A percentile compares a stretch with the other conserved stretches of the same genome.
These are phyloP conservation scores for Loriculus beryllinus DNA, from an alignment of 2,797 vertebrate species.

Conservation along the genomic window DNA sequence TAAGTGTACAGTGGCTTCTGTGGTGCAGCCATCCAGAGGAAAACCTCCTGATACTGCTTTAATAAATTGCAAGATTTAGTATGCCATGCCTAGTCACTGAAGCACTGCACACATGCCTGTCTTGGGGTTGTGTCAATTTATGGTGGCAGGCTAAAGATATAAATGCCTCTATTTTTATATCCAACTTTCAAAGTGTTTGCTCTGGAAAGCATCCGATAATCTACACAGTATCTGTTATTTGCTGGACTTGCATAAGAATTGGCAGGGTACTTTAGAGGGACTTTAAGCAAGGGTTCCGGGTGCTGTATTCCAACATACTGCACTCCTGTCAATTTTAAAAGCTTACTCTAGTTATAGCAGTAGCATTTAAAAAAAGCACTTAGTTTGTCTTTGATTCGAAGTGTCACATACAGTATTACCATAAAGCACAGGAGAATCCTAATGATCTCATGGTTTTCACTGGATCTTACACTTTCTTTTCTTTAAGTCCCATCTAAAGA, in stretches of 20 bases:
- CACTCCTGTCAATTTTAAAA: not conserved
- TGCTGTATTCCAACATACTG: not conserved
- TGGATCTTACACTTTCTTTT: not conserved
- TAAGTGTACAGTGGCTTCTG: not conserved
- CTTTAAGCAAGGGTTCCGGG: not conserved
- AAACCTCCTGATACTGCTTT: not conserved
- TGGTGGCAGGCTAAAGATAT: not conserved
- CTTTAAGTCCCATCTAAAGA: not conserved
- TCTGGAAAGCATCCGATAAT: not conserved
- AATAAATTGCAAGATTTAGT: not conserved
- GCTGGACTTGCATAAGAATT: not conserved
- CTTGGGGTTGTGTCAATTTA: not conserved
- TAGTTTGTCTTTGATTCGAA: not conserved
- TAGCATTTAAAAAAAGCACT: not conserved
- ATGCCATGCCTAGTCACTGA: not conserved
- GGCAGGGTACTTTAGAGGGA: not conserved
- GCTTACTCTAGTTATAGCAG: not conserved
- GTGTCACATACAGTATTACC: not conserved
- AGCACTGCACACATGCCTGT: not conserved
- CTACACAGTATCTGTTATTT: not conserved
- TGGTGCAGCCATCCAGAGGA: not conserved
- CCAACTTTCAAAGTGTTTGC: not conserved
- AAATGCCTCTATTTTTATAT: conserved; percentile 12
- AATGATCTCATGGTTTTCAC: not conserved
- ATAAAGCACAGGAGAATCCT: not conserved